A percentile compares a stretch with the other conserved stretches of the same genome.
Conservation (phyloP, 2,797 vertebrate genomes). For the Apogon talboti region DNA sequence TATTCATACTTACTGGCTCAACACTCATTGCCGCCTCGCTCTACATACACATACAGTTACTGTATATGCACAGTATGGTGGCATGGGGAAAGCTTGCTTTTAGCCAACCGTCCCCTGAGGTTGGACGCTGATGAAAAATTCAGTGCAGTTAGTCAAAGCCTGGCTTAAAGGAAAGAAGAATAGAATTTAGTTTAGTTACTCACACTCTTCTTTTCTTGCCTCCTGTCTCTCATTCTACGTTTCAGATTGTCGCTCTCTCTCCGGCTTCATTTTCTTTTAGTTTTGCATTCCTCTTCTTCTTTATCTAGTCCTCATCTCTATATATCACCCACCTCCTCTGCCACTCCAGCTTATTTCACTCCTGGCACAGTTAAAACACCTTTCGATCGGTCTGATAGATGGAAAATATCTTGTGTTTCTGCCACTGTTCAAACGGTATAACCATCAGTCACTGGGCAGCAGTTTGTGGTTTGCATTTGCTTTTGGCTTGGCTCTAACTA, state of each 20-base stretch:
- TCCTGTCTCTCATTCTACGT: conserved; percentile 3
- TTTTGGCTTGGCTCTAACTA: conserved; percentile 52
- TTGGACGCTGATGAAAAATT: conserved; percentile 63
- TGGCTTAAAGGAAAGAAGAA: conserved; percentile 26
- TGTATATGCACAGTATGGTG: conserved; percentile 11
- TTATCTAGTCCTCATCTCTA: not conserved
- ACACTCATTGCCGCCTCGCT: not conserved
- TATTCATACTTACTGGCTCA: conserved; percentile 1
- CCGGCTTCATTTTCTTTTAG: not conserved
- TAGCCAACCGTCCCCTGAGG: conserved; percentile 45
- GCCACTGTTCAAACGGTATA: conserved; percentile 48
- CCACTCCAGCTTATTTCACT: not conserved
- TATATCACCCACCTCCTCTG: not conserved
- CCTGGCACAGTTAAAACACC: not conserved
- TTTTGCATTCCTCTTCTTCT: conserved; percentile 4
- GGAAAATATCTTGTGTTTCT: conserved; percentile 17
- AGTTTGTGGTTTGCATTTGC: conserved; percentile 45
- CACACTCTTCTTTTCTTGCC: not conserved
- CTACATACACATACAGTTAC: conserved; percentile 6
- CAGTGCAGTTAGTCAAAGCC: conserved; percentile 47
- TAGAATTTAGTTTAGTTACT: conserved; percentile 24
- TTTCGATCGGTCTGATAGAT: not conserved
- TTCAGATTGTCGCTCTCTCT: not conserved
- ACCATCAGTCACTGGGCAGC: conserved; percentile 38
- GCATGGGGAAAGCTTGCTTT: conserved; percentile 40